Base-by-base conservation (phyloP, 1,140 invertebrate species). In the Procambarus clarkii region DNA sequence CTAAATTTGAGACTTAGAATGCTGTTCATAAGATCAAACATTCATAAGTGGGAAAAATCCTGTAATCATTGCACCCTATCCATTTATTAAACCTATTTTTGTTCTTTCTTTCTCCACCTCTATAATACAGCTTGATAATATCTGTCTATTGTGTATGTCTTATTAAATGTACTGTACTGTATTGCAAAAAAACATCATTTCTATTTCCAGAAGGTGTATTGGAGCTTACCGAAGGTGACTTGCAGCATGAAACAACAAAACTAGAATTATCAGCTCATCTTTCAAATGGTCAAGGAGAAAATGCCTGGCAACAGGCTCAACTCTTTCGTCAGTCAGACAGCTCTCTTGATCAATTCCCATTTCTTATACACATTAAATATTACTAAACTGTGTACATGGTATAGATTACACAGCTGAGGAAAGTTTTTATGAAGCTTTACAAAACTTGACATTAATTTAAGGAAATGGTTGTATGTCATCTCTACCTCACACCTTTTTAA, bases 201-300 rank as follows among this genome's bases (percentile, higher is more conserved):
- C 4, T 24, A 7, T 50, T 80, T 82, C 11, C 86, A 88, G 86
- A 81, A 7, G 79, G 79, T 48, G 78, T 82, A 18, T 5, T 88
- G 64, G 78, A 82, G 44, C 78, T 88, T 13, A 34, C 60, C 2
- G 44, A 69, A 13, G 64, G 78, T 18, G 58, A 81, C 8, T 71
- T 88, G 5, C 18, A 88, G 64, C 46, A 71, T 34, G 48, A 50
- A 21, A 24, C 45, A 44, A 46, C 46, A 54, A 80, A 82, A 58
- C 78, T 88, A 21, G 86, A 88, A 45, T 15, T 88, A 44, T 88
- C 86, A 50, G 86, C 77, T 11, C 46, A n/a, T 3, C 79, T 88
- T 46, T 45, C 24, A 48, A 50, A 88, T 15, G 79, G 86, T 4
- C 54, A 88, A 54, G 86, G 86, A 71, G 69, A 74, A 74, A 74